Conservation (phyloP, 1,140 invertebrate species). For the Drosophila elegans region DNA sequence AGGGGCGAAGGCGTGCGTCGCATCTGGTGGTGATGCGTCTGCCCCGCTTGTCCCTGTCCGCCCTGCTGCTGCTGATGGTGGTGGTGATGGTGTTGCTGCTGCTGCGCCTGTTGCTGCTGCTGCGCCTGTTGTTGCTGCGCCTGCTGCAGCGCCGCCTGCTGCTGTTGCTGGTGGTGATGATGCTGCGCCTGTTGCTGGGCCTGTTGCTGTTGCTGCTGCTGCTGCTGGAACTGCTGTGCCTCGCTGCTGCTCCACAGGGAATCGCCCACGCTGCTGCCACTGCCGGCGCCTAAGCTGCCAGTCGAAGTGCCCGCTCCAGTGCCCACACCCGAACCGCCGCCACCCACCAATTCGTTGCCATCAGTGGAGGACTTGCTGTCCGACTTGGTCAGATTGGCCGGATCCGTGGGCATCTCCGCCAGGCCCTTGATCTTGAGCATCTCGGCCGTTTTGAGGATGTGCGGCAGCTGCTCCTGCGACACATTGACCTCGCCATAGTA, state of each 20-base stretch:
- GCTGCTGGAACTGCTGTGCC: slow-evolving; percentile 80
- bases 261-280: slow-evolving; percentile 75
- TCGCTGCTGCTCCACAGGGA: slow-evolving; percentile 83
- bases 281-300: slow-evolving; percentile 63
- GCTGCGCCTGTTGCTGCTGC: slow-evolving; percentile 64
- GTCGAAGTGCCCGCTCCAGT: slow-evolving; percentile 50
- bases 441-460: slow-evolving; percentile 94
- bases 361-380: slow-evolving; percentile 86
- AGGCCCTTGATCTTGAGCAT: slow-evolving; percentile 94
- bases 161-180: slow-evolving; percentile 67
- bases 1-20: slow-evolving; percentile 80
- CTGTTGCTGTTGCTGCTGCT: slow-evolving; percentile 67
- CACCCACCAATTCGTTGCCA: slow-evolving; percentile 70
- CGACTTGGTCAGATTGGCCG: slow-evolving; percentile 88
- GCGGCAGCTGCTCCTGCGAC: slow-evolving; percentile 93
- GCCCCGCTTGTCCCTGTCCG: slow-evolving; percentile 69
- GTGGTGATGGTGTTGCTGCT: slow-evolving; percentile 74
- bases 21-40: slow-evolving; percentile 78
- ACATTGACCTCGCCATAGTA: slow-evolving; percentile 97
- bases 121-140: slow-evolving; percentile 69
- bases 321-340: slow-evolving; percentile 55
- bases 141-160: slow-evolving; percentile 65
- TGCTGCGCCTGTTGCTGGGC: slow-evolving; percentile 70
- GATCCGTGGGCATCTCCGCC: slow-evolving; percentile 91
- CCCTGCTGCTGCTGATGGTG: slow-evolving; percentile 68